These are phyloP conservation scores for Caradrina kadenii DNA, from an alignment of 2,888 invertebrate genomes.

Conservation along the genomic window DNA sequence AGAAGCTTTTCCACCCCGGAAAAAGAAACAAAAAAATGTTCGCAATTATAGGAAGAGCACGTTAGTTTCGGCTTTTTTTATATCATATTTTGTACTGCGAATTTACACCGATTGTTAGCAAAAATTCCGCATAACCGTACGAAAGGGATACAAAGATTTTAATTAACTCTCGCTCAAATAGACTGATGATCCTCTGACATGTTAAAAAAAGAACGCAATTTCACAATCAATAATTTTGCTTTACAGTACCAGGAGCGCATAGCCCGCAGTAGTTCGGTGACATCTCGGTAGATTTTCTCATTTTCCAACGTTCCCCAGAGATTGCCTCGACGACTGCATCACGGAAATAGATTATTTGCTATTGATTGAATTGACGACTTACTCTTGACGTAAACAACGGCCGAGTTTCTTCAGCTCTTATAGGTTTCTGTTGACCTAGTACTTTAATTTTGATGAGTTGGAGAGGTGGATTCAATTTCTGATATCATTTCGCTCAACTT, in stretches of 20 bases:
- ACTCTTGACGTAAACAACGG: constrained; percentile 74
- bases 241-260: constrained; percentile 66
- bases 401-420: constrained; percentile 64
- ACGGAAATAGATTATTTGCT: constrained; percentile 83
- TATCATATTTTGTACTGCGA: no score
- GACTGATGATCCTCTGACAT: neutral
- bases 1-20: no score
- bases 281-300: constrained; percentile 76
- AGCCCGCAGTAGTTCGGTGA: constrained; percentile 64
- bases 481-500: neutral
- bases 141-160: neutral
- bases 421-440: constrained; percentile 53
- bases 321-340: constrained; percentile 77
- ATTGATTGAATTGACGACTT: constrained; percentile 80
- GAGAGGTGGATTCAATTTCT: constrained; percentile 8
- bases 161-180: neutral
- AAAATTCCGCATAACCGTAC: neutral
- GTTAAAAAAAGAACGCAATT: constrained; percentile 22
- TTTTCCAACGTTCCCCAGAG: constrained; percentile 75
- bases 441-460: constrained; percentile 34
- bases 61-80: no score
- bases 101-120: neutral
- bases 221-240: constrained; percentile 47
- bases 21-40: no score
- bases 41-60: no score